phyloP scores from a whole-genome alignment of 1,140 invertebrate species.

The Arctopsyche grandis region DNA sequence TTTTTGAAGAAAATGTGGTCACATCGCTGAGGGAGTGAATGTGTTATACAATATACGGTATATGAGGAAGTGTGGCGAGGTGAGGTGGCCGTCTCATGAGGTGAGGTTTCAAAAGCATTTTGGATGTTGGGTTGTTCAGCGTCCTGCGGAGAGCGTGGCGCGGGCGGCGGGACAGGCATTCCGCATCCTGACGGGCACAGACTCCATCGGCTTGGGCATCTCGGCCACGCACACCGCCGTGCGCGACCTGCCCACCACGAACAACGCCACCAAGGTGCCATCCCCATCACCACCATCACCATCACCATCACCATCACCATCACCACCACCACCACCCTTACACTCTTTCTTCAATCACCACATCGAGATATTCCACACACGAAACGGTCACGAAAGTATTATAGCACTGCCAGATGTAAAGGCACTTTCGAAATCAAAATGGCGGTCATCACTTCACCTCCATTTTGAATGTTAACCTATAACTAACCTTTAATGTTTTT shows the following conservation, averaged over 20 bases:
- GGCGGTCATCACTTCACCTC: too few species aligned
- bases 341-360: too few species aligned
- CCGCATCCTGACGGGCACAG: constrained; percentile 79
- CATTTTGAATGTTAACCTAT: too few species aligned
- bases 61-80: neutral
- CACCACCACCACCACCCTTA: constrained; percentile 20
- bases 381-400: too few species aligned
- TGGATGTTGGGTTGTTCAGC: constrained; percentile 63
- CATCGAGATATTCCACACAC: too few species aligned
- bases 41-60: neutral
- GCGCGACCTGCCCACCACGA: constrained; percentile 65
- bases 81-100: neutral
- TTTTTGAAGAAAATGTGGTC: too few species aligned
- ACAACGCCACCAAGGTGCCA: constrained; percentile 61
- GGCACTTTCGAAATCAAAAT: too few species aligned
- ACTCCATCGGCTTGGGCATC: constrained; percentile 76
- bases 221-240: constrained; percentile 72
- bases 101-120: constrained; percentile 16
- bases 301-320: constrained; percentile 39
- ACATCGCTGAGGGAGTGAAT: neutral
- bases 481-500: too few species aligned
- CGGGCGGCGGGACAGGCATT: constrained; percentile 79
- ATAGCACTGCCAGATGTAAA: too few species aligned
- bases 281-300: constrained; percentile 10
- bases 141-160: constrained; percentile 79